A percentile compares a stretch with the other conserved stretches of the same genome.
Evolutionary conservation across 2,797 vertebrate genomes (phyloP).

Genomic region (Triplophysa yarkandensis): DNA sequence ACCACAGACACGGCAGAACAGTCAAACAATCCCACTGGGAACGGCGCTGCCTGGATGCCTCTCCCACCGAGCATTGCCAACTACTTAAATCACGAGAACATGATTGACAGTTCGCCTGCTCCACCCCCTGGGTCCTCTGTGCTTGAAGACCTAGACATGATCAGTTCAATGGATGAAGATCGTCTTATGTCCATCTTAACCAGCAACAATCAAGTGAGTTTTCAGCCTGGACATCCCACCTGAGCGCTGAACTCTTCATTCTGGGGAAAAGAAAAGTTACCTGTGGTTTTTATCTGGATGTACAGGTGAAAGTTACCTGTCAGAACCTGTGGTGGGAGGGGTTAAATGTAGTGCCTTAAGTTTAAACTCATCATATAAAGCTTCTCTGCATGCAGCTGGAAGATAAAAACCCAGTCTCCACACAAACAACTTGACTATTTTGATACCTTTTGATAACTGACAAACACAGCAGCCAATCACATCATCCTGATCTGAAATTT

Average conservation of each 20-base stretch:
- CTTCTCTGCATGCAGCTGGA: no score
- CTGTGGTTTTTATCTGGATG: not conserved
- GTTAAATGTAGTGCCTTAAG: not conserved
- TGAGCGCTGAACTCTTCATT: constrained; percentile 42
- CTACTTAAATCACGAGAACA: constrained; percentile 69
- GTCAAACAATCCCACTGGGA: constrained; percentile 26
- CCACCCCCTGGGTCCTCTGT: not conserved
- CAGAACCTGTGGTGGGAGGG: not conserved
- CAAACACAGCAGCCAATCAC: not conserved
- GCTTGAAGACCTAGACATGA: constrained; percentile 70
- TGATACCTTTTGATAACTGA: no score
- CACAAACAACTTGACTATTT: no score
- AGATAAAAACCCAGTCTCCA: no score
- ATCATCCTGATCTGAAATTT: not conserved
- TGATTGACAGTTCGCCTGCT: constrained; percentile 54
- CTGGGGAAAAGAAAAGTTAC: not conserved
- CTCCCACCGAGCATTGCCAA: constrained; percentile 76
- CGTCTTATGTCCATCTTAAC: constrained; percentile 77
- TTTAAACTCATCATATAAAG: not conserved
- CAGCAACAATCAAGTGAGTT: constrained; percentile 61
- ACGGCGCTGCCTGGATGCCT: constrained; percentile 74
- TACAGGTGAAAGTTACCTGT: not conserved
- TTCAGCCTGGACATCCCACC: constrained; percentile 70
- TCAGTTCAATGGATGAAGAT: constrained; percentile 75
- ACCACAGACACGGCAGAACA: constrained; percentile 45